Evolutionary conservation across 2,888 invertebrate genomes (phyloP).

Genomic region (Agriopis aurantiaria): DNA sequence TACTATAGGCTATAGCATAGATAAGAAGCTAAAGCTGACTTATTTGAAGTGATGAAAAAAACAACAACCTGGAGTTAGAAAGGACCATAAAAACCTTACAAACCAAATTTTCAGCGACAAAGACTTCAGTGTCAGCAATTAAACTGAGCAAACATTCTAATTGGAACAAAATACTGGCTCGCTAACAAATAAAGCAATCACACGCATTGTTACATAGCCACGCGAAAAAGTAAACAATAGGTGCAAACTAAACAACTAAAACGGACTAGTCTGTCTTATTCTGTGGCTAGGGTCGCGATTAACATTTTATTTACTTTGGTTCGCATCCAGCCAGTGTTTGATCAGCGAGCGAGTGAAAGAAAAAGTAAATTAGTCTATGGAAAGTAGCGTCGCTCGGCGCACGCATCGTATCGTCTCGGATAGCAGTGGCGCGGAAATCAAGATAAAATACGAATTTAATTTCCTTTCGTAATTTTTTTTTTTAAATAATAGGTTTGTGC

Average conservation of each 20-base stretch:
- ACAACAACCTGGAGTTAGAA: too few species aligned
- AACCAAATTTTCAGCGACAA: too few species aligned
- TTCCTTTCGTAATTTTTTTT: conserved; percentile 8
- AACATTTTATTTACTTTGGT: conserved; percentile 57
- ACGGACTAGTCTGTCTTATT: conserved; percentile 5
- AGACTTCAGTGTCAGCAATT: too few species aligned
- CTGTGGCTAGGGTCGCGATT: conserved; percentile 48
- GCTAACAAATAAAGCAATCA: conserved; percentile 60
- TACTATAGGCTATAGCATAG: too few species aligned
- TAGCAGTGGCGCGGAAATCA: conserved; percentile 52
- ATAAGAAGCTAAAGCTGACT: too few species aligned
- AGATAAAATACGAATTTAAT: conserved; percentile 19
- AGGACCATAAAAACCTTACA: too few species aligned
- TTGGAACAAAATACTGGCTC: conserved; percentile 27
- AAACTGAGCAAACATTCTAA: conserved; percentile 36
- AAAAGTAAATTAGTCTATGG: conserved; percentile 58
- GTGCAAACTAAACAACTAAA: conserved; percentile 42
- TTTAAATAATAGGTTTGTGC: conserved; percentile 18
- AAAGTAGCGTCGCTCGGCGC: conserved; percentile 56
- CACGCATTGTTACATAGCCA: conserved; percentile 60
- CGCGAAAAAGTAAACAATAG: conserved; percentile 55
- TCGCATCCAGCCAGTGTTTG: conserved; percentile 40
- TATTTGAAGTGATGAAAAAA: too few species aligned
- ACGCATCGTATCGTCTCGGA: conserved; percentile 47
- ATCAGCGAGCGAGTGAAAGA: conserved; percentile 43